Evolutionary conservation across 2,797 vertebrate genomes (phyloP).

Genomic region (Tamandua tetradactyla): DNA sequence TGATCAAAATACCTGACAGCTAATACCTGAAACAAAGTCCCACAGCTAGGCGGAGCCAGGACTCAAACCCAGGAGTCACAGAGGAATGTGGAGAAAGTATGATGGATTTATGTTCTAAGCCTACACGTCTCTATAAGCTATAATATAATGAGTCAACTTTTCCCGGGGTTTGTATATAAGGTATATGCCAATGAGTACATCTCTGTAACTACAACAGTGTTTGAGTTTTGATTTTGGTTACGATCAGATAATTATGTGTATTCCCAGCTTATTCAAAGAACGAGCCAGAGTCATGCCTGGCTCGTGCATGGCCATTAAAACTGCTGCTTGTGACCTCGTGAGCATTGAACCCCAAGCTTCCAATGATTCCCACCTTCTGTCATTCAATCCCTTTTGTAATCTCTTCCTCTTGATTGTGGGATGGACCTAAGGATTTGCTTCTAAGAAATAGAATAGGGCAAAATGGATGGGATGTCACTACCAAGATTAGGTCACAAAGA

Average conservation of each 20-base stretch:
- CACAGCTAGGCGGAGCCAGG: slow-evolving; percentile 27
- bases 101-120: neutral
- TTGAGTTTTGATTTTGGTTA: neutral
- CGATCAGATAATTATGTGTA: neutral
- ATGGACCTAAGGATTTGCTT: neutral
- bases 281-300: neutral
- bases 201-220: neutral
- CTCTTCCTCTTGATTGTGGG: neutral
- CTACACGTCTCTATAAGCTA: neutral
- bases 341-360: neutral
- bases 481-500: neutral
- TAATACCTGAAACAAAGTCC: too few species aligned
- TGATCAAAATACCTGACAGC: neutral
- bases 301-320: neutral
- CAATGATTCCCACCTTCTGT: neutral
- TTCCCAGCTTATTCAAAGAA: neutral
- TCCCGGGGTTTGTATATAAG: neutral
- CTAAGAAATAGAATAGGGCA: neutral
- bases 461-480: neutral
- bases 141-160: neutral
- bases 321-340: neutral
- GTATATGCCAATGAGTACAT: neutral
- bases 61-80: neutral
- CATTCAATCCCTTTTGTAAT: neutral
- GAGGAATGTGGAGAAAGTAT: neutral